A percentile compares a stretch with the other conserved stretches of the same genome.
These are phyloP conservation scores for Apamea epomidion DNA, from an alignment of 2,888 invertebrate genomes.

Conservation along the genomic window DNA sequence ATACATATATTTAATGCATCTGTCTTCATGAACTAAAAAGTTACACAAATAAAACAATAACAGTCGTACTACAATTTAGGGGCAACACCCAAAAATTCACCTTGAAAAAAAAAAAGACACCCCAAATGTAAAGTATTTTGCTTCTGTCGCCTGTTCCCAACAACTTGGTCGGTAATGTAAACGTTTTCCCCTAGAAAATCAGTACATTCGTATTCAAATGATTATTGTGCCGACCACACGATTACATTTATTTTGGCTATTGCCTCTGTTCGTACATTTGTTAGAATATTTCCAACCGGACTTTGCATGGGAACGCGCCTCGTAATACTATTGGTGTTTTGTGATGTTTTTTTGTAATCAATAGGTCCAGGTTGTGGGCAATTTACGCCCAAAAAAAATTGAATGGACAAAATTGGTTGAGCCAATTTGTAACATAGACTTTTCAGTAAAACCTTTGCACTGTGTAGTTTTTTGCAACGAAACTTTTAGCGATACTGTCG, in stretches of 20 bases:
- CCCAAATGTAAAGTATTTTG: slow-evolving; percentile 69
- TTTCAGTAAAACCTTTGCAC: neutral
- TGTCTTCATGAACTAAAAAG: neutral
- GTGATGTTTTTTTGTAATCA: slow-evolving; percentile 1
- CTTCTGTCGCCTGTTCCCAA: slow-evolving; percentile 60
- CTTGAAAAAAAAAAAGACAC: slow-evolving; percentile 54
- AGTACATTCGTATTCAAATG: slow-evolving; percentile 89
- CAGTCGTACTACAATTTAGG: slow-evolving; percentile 26
- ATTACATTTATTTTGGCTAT: slow-evolving; percentile 87
- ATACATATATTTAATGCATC: too few relatives aligned
- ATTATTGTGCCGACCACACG: slow-evolving; percentile 86
- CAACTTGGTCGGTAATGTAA: slow-evolving; percentile 62
- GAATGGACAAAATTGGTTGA: neutral
- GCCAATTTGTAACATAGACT: neutral
- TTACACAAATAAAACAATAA: slow-evolving; percentile 18
- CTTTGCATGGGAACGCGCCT: slow-evolving; percentile 70
- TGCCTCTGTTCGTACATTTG: slow-evolving; percentile 70
- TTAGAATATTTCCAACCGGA: slow-evolving; percentile 67
- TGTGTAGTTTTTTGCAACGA: neutral
- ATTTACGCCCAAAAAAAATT: neutral
- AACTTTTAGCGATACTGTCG: too few relatives aligned
- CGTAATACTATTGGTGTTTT: slow-evolving; percentile 38
- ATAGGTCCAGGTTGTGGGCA: neutral
- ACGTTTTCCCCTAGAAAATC: slow-evolving; percentile 77
- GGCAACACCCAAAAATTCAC: slow-evolving; percentile 3